phyloP scores from a whole-genome alignment of 2,888 invertebrate species.

The Sinentomon sp. region DNA sequence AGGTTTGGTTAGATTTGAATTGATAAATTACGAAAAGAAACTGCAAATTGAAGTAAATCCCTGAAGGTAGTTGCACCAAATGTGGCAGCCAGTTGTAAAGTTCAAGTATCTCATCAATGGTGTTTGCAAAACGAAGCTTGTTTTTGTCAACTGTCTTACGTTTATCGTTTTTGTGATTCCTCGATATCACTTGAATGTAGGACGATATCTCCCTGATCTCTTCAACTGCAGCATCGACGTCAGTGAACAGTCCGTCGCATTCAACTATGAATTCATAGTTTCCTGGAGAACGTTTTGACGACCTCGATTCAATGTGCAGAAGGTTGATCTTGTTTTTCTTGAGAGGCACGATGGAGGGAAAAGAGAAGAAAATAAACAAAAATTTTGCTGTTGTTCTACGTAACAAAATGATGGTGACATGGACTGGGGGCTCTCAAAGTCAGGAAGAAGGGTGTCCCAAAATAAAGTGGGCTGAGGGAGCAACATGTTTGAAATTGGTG shows the following conservation, averaged over 20 bases:
- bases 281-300: slow-evolving; percentile 44
- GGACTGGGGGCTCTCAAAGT: no score
- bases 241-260: slow-evolving; percentile 36
- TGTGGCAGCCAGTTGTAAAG: background rate
- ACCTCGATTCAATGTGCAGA: slow-evolving; percentile 73
- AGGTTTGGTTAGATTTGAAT: no score
- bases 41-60: background rate
- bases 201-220: slow-evolving; percentile 38
- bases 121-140: background rate
- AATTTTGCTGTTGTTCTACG: background rate
- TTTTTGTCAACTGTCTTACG: slow-evolving; percentile 23
- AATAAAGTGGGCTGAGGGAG: no score
- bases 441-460: no score
- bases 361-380: background rate
- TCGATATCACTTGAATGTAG: slow-evolving; percentile 62
- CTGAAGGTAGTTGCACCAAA: background rate
- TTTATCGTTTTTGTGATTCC: slow-evolving; percentile 56
- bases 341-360: background rate
- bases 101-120: background rate
- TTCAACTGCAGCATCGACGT: slow-evolving; percentile 43
- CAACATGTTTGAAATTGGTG: no score
- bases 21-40: no score
- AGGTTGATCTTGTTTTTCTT: slow-evolving; percentile 38
- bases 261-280: slow-evolving; percentile 85
- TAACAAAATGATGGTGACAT: no score